Evolutionary conservation across 2,113 vertebrate genomes (phyloP).

Genomic region (Eudyptes chrysolophus): DNA sequence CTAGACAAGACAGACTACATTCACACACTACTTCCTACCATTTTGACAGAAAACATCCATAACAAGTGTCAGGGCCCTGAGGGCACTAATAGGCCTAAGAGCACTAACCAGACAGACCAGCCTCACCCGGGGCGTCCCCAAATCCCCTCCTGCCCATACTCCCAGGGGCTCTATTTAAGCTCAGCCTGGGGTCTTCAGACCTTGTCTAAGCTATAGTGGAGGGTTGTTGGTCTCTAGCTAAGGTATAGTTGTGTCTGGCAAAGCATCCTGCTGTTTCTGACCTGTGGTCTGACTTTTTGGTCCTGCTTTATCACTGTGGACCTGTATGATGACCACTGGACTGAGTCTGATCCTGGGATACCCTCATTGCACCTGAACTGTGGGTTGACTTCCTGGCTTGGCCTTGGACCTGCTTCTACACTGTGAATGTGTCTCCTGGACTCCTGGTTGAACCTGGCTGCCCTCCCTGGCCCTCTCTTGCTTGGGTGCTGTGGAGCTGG

Average conservation of each 20-base stretch:
- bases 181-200: accelerated
- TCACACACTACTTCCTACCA: not conserved
- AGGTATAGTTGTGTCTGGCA: not conserved
- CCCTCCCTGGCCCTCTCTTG: too few relatives aligned
- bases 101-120: not conserved
- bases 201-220: not conserved
- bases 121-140: not conserved
- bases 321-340: not conserved
- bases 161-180: not conserved
- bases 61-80: not conserved
- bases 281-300: not conserved
- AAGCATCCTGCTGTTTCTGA: not conserved
- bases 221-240: not conserved
- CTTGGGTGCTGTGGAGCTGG: not conserved
- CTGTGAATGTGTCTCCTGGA: too few relatives aligned
- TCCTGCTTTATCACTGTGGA: not conserved
- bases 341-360: not conserved
- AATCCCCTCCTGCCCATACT: too few relatives aligned
- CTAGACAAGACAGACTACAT: not conserved
- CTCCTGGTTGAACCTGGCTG: not conserved
- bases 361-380: too few relatives aligned
- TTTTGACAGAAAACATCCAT: not conserved
- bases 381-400: not conserved
- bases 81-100: not conserved
- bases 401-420: accelerated